A percentile compares a stretch with the other conserved stretches of the same genome.
Conservation (phyloP, 2,797 vertebrate genomes). For the Graptemys geographica region DNA sequence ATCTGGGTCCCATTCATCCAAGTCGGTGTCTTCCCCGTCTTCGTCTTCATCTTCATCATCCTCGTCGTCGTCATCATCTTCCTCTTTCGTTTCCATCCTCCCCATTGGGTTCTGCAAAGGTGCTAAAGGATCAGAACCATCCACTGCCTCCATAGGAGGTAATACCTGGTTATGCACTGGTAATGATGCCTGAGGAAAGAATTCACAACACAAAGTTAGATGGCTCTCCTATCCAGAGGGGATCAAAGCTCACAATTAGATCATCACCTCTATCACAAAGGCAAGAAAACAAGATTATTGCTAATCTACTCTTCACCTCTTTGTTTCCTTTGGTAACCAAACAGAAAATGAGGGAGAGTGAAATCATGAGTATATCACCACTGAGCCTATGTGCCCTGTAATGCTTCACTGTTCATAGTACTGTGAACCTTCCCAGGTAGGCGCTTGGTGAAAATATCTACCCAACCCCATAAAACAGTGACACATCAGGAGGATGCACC, state of each 20-base stretch:
- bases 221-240: fast-evolving
- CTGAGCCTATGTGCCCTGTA: neutral
- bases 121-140: slow-evolving; percentile 83
- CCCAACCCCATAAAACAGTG: neutral
- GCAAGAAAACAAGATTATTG: neutral
- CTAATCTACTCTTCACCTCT: neutral
- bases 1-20: slow-evolving; percentile 95
- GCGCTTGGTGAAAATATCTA: neutral
- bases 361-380: neutral
- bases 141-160: slow-evolving; percentile 87
- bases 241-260: neutral
- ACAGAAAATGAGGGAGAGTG: neutral
- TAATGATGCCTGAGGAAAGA: slow-evolving; percentile 85
- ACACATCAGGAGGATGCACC: neutral
- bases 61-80: slow-evolving; percentile 91
- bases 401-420: neutral
- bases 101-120: slow-evolving; percentile 86
- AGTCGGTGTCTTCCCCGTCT: slow-evolving; percentile 91
- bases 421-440: neutral
- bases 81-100: slow-evolving; percentile 89
- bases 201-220: neutral
- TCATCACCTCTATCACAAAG: neutral
- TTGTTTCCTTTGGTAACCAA: neutral
- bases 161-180: slow-evolving; percentile 87
- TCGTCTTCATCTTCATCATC: slow-evolving; percentile 88